A percentile compares a stretch with the other conserved stretches of the same genome.
Evolutionary conservation across 1,140 invertebrate genomes (phyloP).

Genomic region (Heliconius himera): DNA sequence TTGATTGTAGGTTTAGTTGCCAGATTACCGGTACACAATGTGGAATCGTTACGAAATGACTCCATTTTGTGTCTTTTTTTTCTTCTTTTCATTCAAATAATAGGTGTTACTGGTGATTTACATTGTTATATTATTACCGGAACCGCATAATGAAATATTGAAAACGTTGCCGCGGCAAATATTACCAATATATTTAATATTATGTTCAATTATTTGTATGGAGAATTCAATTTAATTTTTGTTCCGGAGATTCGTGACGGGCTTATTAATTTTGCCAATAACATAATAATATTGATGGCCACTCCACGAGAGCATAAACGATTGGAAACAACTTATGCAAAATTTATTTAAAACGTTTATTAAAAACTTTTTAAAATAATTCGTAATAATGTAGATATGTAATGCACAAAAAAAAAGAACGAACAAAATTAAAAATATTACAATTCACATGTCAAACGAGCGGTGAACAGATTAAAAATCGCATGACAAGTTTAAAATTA

Average conservation of each 20-base stretch:
- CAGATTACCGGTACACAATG: conserved; percentile 69
- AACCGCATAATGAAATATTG: conserved; percentile 62
- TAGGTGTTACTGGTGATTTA: conserved; percentile 71
- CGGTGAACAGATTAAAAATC: conserved; percentile 42
- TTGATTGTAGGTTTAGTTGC: conserved; percentile 67
- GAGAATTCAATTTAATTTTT: conserved; percentile 34
- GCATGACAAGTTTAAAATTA: conserved; percentile 36
- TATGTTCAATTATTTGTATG: conserved; percentile 29
- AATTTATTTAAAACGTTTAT: conserved; percentile 14
- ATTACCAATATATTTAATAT: conserved; percentile 36
- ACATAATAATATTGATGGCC: conserved; percentile 8
- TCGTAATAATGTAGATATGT: neutral
- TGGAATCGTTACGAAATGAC: conserved; percentile 71
- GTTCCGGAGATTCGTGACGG: conserved; percentile 29
- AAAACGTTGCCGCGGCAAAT: conserved; percentile 41
- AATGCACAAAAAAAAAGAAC: neutral
- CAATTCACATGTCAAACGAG: neutral
- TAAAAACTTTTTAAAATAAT: neutral
- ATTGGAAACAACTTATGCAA: conserved; percentile 3
- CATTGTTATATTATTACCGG: conserved; percentile 68
- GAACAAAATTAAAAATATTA: neutral
- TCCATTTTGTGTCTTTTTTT: conserved; percentile 70
- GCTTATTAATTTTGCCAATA: conserved; percentile 22
- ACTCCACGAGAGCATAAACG: neutral
- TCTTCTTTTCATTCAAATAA: conserved; percentile 53